These are phyloP conservation scores for Solenodon paradoxus DNA, from an alignment of 2,113 vertebrate species.

Conservation along the genomic window DNA sequence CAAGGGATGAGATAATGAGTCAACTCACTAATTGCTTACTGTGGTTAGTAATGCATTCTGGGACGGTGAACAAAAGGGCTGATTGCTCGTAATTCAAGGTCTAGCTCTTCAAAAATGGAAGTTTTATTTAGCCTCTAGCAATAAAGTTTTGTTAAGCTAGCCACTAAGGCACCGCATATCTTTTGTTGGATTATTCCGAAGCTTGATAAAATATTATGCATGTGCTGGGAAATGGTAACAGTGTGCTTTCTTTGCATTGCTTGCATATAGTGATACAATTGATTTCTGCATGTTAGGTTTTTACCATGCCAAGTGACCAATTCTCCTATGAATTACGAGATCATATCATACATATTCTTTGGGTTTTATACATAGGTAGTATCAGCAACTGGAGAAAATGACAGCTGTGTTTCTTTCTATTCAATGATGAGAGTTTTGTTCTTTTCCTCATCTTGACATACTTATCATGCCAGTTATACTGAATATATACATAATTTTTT, in stretches of 20 bases:
- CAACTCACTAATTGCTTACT: constrained; percentile 28
- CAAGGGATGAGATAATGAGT: not conserved
- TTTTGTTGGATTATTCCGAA: not conserved
- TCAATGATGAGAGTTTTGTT: not conserved
- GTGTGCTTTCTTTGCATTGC: not conserved
- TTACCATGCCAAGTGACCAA: not conserved
- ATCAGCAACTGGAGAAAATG: not conserved
- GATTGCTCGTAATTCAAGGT: not conserved
- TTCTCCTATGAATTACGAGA: not conserved
- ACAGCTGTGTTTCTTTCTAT: not conserved
- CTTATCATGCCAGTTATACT: not conserved
- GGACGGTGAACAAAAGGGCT: constrained; percentile 19
- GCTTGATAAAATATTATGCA: not conserved
- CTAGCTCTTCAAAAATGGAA: not conserved
- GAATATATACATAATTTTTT: too few relatives aligned
- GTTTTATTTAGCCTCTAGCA: not conserved
- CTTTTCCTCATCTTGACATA: not conserved
- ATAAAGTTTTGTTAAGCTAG: not conserved
- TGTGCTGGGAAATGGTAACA: not conserved
- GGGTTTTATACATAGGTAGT: not conserved
- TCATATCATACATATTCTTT: not conserved
- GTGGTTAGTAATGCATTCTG: not conserved
- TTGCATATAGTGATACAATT: not conserved
- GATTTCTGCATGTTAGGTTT: not conserved
- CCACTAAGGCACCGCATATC: not conserved